Evolutionary conservation across 2,888 invertebrate species (phyloP).

Genomic region (Drosophila acutilabella): DNA sequence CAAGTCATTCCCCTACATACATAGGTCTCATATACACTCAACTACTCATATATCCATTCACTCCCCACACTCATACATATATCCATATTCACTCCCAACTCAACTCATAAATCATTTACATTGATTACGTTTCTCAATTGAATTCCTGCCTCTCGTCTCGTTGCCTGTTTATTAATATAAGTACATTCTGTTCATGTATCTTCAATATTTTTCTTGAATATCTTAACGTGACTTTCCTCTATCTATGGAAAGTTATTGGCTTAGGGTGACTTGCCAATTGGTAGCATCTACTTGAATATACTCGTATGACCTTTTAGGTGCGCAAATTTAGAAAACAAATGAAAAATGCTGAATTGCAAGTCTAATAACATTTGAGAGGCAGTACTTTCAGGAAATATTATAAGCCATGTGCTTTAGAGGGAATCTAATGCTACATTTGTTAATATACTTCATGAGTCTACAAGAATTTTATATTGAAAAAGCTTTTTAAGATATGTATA

Average conservation of each 20-base stretch:
- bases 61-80: conserved; percentile 14
- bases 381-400: neutral
- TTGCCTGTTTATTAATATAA: conserved; percentile 37
- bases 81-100: conserved; percentile 23
- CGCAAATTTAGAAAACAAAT: conserved; percentile 21
- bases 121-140: conserved; percentile 56
- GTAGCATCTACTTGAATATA: neutral
- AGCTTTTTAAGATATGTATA: too few relatives aligned
- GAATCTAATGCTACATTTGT: too few relatives aligned
- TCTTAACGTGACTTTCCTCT: conserved; percentile 30
- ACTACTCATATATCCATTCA: conserved; percentile 28
- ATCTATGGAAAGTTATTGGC: conserved; percentile 43
- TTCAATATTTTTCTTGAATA: conserved; percentile 19
- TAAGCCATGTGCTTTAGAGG: neutral
- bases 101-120: conserved; percentile 64
- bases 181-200: conserved; percentile 16
- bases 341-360: conserved; percentile 50
- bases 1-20: conserved; percentile 50
- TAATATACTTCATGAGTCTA: too few relatives aligned
- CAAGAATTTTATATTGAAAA: too few relatives aligned
- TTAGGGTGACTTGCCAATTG: conserved; percentile 51
- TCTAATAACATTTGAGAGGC: conserved; percentile 1
- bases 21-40: conserved; percentile 25
- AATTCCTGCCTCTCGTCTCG: conserved; percentile 29
- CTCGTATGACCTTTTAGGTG: conserved; percentile 13